Base-by-base conservation (phyloP, 2,797 vertebrate species). In the Crax fasciolata region DNA sequence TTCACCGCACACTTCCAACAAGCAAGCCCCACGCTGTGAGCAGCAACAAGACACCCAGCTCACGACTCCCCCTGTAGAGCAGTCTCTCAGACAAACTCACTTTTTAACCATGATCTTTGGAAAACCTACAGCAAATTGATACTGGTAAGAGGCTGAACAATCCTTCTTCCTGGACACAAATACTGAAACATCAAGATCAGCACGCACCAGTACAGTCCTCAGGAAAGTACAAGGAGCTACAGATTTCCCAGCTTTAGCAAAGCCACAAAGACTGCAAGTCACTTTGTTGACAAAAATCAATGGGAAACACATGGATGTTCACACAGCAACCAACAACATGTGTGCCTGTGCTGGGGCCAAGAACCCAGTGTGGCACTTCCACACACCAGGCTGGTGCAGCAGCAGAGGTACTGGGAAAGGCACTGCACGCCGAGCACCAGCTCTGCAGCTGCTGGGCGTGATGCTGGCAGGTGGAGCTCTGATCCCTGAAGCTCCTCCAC, bases 401-500 rank as follows among this genome's bases (percentile, higher is more conserved):
- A 41, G 28, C 0, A 0, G 38, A 57, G 17, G 20, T 13, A 20
- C 1, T 0, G 3, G 2, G 2, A 30, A n/a, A 52, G 49, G 10
- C 14, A 7, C 39, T 7, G 55, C 44, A 32, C 5, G 4, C 28
- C 21, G 2, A 43, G 59, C 21, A 27, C 15, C 27, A 75, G 25
- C 18, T 32, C n/a, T 9, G 7, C 16, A 2, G 23, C 16, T 38
- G 17, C 39, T 0, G 0, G 12, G 30, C 12, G 32, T 1, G 48
- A 24, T 7, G 20, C n/a, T n/a, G 52, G 18, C 44, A 24, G 17
- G 52, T 0, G 3, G 63, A 54, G 21, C 35, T 48, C 57, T 27
- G 32, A 78, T 9, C 38, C 28, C 0, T 0, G 1, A 3, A 10
- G 30, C 12, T 77, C 67, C 44, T 46, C 62, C 0, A 0, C 30